Base-by-base conservation (phyloP, 1,140 invertebrate genomes). In the Bilobella aurantiaca region DNA sequence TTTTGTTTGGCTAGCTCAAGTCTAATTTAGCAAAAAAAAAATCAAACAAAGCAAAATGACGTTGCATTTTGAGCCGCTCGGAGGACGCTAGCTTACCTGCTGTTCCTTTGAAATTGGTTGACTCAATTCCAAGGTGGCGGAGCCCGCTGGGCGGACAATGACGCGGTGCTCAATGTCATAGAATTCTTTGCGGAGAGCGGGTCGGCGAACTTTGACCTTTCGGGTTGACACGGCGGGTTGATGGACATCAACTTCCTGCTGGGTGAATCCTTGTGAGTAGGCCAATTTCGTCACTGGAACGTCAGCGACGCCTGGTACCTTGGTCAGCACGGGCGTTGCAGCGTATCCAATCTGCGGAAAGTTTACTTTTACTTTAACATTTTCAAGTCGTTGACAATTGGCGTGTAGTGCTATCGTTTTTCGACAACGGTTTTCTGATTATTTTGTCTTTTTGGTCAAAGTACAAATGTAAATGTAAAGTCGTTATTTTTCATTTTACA, bases 111-210 rank as follows among this genome's bases (percentile, higher is more conserved):
- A 82, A 12, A 81, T 77, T 0, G 84, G 84, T 63, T 83, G 79
- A 57, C 83, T 82, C 0, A 85, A 74, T 68, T 85, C 84, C 0
- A 85, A 78, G 3, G 85, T 78, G 29, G 83, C 79, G 0, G 82
- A 83, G 23, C 83, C 84, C 1, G 82, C 83, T 1, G 83, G 83
- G n/a, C 83, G 79, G 25, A 85, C 78, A 3, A 84, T 79, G 8
- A 82, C 79, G 28, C 82, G 79, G 73, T 85, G 81, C 73, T 85
- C 84, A 63, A 85, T 83, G 69, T 85, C 84, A 73, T 83, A 85
- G 75, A 85, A 85, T 73, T 85, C 81, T 74, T 85, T 84, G 65
- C 84, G 81, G 60, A 85, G 82, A 30, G 83, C 84, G 66, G 84
- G 84, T 56, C 84, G 79, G 64, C 84, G 80, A 0, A 85, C 79